Evolutionary conservation across 2,797 vertebrate species (phyloP).

Genomic region (Arvicola amphibius): DNA sequence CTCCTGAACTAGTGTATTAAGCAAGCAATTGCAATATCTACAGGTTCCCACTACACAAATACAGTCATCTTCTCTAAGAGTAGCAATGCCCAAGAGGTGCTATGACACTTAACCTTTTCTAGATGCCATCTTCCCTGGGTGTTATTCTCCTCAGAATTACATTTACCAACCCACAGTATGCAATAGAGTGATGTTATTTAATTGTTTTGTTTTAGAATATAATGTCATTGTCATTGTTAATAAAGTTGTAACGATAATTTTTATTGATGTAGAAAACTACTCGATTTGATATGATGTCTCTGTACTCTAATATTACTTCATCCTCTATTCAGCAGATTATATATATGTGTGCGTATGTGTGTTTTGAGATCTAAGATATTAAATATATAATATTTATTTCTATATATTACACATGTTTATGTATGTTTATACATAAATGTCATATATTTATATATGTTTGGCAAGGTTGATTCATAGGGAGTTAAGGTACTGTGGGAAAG

Average conservation of each 20-base stretch:
- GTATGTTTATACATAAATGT: neutral
- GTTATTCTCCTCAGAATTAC: neutral
- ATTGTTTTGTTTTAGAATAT: slow-evolving; percentile 31
- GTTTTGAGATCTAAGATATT: neutral
- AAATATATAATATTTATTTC: neutral
- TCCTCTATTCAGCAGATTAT: neutral
- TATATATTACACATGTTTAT: neutral
- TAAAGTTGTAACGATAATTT: neutral
- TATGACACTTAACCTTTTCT: neutral
- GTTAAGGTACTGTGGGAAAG: neutral
- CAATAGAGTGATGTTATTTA: neutral
- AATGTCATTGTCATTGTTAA: slow-evolving; percentile 1
- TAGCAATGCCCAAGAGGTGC: neutral
- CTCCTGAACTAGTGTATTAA: neutral
- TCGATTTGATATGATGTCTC: neutral
- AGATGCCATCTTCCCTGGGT: neutral
- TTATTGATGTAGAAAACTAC: neutral
- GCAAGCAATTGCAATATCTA: neutral
- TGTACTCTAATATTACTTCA: neutral
- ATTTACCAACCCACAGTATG: neutral
- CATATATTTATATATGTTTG: neutral
- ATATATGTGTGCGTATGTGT: neutral
- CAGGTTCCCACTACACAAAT: neutral
- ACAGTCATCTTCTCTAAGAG: neutral
- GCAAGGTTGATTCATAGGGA: neutral